Percentiles rank a stretch among this genome's conserved stretches.
Evolutionary conservation across 1,140 invertebrate species (phyloP).

Genomic region (Eumaeus atala): DNA sequence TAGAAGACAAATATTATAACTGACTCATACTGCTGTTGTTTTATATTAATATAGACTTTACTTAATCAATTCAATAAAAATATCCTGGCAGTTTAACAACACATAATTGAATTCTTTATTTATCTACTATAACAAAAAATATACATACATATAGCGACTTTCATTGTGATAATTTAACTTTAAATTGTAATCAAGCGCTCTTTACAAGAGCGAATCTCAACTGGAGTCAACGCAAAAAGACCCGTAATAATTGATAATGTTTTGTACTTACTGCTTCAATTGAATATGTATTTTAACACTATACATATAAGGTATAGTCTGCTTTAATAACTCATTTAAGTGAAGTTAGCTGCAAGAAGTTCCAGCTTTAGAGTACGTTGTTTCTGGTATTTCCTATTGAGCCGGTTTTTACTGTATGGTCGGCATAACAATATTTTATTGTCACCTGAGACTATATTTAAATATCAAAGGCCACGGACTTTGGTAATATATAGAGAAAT

Average conservation of each 20-base stretch:
- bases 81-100: too few species aligned
- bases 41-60: too few species aligned
- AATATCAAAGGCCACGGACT: slow-evolving; percentile 1
- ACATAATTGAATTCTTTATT: too few species aligned
- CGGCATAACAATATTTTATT: not conserved
- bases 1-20: too few species aligned
- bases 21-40: too few species aligned
- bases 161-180: not conserved
- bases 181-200: not conserved
- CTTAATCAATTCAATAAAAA: too few species aligned
- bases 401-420: slow-evolving; percentile 26
- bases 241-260: not conserved
- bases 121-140: not conserved
- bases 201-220: not conserved
- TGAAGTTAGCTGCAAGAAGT: slow-evolving; percentile 13
- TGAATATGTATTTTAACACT: not conserved
- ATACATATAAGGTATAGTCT: slow-evolving; percentile 2
- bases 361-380: not conserved
- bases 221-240: not conserved
- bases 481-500: too few species aligned
- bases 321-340: not conserved
- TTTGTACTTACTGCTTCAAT: not conserved
- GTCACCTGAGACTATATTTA: not conserved
- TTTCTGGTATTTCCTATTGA: slow-evolving; percentile 31
- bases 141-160: slow-evolving; percentile 3